Evolutionary conservation across 2,797 vertebrate genomes (phyloP).

Genomic region (Salmo trutta): DNA sequence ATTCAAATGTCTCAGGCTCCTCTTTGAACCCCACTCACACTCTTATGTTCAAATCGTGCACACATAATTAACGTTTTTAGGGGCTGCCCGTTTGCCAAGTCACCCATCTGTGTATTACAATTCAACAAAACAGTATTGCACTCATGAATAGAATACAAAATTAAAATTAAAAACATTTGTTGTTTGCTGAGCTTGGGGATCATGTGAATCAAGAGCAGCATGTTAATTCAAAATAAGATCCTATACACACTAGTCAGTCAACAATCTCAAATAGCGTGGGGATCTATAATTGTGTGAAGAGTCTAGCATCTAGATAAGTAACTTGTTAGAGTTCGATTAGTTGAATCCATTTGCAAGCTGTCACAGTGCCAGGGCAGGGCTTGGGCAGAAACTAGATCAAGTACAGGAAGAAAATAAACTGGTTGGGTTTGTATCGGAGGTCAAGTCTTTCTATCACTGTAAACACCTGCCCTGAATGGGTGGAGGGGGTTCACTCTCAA

Average conservation of each 20-base stretch:
- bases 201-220: background rate
- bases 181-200: background rate
- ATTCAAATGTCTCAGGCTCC: constrained; percentile 46
- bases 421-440: too few relatives aligned
- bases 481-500: background rate
- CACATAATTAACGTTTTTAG: background rate
- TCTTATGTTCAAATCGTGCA: constrained; percentile 2
- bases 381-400: background rate
- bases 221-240: background rate
- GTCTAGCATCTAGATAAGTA: background rate
- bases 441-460: background rate
- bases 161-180: background rate
- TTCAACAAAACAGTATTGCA: constrained; percentile 14
- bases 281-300: background rate
- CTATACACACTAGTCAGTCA: background rate
- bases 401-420: too few relatives aligned
- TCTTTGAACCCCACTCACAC: constrained; percentile 33
- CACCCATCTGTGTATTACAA: constrained; percentile 48
- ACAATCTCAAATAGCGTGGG: background rate
- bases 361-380: background rate
- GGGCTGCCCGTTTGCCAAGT: constrained; percentile 30
- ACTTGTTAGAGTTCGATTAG: background rate
- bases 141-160: background rate
- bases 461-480: background rate
- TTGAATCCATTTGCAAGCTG: background rate